Evolutionary conservation across 2,888 invertebrate species (phyloP).

Genomic region (Andrena praecox): DNA sequence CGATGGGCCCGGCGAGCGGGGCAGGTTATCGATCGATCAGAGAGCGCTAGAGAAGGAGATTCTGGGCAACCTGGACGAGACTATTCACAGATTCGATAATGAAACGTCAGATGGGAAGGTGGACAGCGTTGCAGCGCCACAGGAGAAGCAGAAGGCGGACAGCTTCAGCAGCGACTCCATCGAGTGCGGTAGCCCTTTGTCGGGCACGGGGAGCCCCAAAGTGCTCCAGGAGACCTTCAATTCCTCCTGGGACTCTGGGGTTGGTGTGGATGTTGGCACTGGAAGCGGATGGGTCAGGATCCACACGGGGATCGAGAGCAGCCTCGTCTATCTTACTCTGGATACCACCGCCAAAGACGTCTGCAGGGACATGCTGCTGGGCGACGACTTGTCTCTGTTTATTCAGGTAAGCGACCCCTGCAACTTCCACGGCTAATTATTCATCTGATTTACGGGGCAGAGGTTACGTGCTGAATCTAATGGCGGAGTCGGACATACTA

Average conservation of each 20-base stretch:
- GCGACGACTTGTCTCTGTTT: conserved; percentile 82
- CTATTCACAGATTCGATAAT: conserved; percentile 80
- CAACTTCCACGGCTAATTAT: conserved; percentile 57
- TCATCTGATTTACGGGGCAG: conserved; percentile 56
- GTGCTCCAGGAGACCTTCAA: conserved; percentile 75
- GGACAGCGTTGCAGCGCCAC: not conserved
- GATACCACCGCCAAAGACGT: conserved; percentile 86
- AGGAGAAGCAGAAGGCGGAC: conserved; percentile 60
- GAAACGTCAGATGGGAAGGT: conserved; percentile 40
- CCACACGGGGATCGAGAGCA: conserved; percentile 87
- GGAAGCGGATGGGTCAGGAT: conserved; percentile 88
- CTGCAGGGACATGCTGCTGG: conserved; percentile 86
- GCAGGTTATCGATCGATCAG: conserved; percentile 52
- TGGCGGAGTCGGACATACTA: conserved; percentile 28
- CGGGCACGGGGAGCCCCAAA: conserved; percentile 55
- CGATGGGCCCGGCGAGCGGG: conserved; percentile 12
- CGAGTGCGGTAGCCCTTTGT: conserved; percentile 70
- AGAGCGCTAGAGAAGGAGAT: conserved; percentile 71
- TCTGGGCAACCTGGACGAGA: conserved; percentile 79
- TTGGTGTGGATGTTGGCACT: conserved; percentile 86
- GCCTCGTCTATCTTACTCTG: conserved; percentile 87
- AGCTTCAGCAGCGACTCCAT: conserved; percentile 80
- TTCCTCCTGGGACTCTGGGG: conserved; percentile 84
- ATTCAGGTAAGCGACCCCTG: conserved; percentile 77
- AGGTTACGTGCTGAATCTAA: conserved; percentile 32